These are phyloP conservation scores for Laterallus jamaicensis DNA, from an alignment of 2,113 vertebrate genomes.

Conservation along the genomic window DNA sequence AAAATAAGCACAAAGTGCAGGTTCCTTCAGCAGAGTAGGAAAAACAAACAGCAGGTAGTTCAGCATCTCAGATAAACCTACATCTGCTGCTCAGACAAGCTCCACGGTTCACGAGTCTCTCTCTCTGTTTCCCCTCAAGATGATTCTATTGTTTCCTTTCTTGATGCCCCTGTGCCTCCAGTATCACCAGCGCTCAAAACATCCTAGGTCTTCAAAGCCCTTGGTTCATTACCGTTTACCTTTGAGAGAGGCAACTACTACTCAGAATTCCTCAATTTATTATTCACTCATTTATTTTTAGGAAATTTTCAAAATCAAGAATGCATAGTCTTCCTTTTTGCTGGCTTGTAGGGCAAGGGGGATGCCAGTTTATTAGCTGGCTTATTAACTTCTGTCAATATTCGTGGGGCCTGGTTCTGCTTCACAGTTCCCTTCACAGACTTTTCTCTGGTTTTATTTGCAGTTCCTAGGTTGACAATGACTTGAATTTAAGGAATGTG, in stretches of 20 bases:
- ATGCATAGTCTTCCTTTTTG: accelerated
- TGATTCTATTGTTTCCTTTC: background rate
- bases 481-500: background rate
- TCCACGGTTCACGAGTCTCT: accelerated
- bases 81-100: background rate
- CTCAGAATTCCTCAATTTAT: background rate
- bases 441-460: background rate
- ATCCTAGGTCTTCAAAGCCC: background rate
- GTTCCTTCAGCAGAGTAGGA: background rate
- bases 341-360: background rate
- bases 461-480: background rate
- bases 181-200: background rate
- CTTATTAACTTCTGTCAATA: background rate
- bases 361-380: background rate
- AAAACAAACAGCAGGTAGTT: constrained; percentile 36
- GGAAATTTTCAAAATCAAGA: background rate
- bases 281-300: background rate
- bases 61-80: background rate
- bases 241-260: background rate
- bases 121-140: background rate
- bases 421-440: background rate
- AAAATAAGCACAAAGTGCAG: constrained; percentile 33
- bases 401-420: background rate
- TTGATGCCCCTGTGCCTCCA: background rate
- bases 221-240: background rate